Base-by-base conservation (phyloP, 2,888 invertebrate genomes). In the Anoncus sp. region DNA sequence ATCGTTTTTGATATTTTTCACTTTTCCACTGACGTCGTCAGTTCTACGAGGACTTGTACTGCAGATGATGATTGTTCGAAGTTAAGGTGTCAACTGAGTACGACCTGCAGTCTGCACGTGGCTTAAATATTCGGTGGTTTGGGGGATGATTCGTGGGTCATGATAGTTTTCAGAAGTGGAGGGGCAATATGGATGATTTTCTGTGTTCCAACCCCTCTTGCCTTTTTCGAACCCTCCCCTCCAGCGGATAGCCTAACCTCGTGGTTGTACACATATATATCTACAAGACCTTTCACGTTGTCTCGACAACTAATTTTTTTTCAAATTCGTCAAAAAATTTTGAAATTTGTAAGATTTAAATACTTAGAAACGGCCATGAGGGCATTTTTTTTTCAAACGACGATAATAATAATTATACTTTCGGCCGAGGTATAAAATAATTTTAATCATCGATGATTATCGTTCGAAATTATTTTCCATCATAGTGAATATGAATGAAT, bases 51-150 rank as follows among this genome's bases (percentile, higher is more conserved):
- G 3, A 45, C 6, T 2, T 6, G 7, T 31, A 7, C 4, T 40
- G 27, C 6, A 66, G 75, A 82, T 77, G 77, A 73, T 77, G 51
- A 45, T 75, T 35, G 53, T 45, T 62, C 78, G 71, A 71, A 59
- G 70, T 59, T 70, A 16, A 84, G 67, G 77, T 86, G 84, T 87
- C 81, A 84, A 88, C 87, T 88, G 85, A 82, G 55, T 79, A 59
- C 62, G 76, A 84, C 71, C 74, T 79, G 81, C 57, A 80, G 72
- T 40, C 75, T 60, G 84, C 85, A 83, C 81, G 83, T 82, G 82
- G 81, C 85, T 88, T 87, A 85, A 86, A 86, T 86, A 77, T 83
- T 75, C 80, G 57, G 78, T 6, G 70, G 77, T 75, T 81, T 74
- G 79, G 72, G 70, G 76, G 71, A 66, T 67, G 57, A 77, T 67